A percentile compares a stretch with the other conserved stretches of the same genome.
Conservation (phyloP, 2,888 invertebrate species). For the Eudasyphora cyanicolor region DNA sequence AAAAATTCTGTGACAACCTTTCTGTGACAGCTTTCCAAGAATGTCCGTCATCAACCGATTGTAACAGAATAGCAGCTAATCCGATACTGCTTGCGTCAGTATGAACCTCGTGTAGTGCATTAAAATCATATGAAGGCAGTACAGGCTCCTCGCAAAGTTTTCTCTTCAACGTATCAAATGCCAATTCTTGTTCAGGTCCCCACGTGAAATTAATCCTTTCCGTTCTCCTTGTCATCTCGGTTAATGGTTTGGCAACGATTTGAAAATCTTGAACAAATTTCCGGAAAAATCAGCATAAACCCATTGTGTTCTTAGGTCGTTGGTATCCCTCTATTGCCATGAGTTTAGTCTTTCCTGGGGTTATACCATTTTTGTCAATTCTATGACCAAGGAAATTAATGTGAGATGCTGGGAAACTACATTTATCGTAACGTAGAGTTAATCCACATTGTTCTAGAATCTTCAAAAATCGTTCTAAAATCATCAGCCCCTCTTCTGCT, state of each 20-base stretch:
- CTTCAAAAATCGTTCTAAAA: not conserved
- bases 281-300: slow-evolving; percentile 18
- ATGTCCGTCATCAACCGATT: slow-evolving; percentile 32
- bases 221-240: not conserved
- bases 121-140: not conserved
- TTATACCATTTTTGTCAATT: not conserved
- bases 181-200: not conserved
- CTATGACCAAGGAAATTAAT: slow-evolving; percentile 16
- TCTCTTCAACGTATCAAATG: slow-evolving; percentile 24
- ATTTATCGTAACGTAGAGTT: not conserved
- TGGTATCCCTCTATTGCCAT: not conserved
- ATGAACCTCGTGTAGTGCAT: not conserved
- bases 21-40: slow-evolving; percentile 35
- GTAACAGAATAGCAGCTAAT: slow-evolving; percentile 22
- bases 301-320: not conserved
- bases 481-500: not conserved
- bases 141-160: not conserved
- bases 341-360: not conserved
- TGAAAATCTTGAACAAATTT: slow-evolving; percentile 6
- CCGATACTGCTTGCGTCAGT: slow-evolving; percentile 15
- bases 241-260: not conserved
- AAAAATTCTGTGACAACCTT: not conserved
- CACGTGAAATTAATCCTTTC: not conserved
- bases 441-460: not conserved
- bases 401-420: not conserved